phyloP scores from a whole-genome alignment of 1,140 invertebrate genomes.

The Drosophila dunni region DNA sequence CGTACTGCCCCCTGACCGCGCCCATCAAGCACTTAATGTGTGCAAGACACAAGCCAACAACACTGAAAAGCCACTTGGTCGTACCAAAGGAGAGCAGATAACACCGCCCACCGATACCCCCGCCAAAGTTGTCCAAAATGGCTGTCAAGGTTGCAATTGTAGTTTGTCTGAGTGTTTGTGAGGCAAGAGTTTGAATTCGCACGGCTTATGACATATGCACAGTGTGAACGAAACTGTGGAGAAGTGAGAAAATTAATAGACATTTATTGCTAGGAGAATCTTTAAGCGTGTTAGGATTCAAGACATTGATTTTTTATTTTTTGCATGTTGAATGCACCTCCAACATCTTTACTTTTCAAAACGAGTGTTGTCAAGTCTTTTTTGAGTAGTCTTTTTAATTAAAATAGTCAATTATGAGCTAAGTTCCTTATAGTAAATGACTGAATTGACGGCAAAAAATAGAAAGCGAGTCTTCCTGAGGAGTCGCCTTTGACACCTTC shows the following conservation, averaged over 20 bases:
- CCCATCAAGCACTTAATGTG: conserved; percentile 59
- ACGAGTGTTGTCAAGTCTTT: too few species aligned
- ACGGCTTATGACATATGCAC: conserved; percentile 20
- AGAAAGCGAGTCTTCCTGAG: too few species aligned
- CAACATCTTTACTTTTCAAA: too few species aligned
- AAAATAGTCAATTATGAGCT: too few species aligned
- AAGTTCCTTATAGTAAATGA: too few species aligned
- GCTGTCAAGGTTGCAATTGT: conserved; percentile 77
- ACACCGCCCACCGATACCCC: neutral
- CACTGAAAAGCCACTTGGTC: conserved; percentile 72
- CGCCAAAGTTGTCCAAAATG: conserved; percentile 40
- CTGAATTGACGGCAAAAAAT: too few species aligned
- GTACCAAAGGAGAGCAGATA: conserved; percentile 38
- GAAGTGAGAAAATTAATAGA: neutral
- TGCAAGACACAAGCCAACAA: conserved; percentile 28
- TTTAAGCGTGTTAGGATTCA: too few species aligned
- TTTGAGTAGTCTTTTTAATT: too few species aligned
- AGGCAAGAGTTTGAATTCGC: conserved; percentile 23
- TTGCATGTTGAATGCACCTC: too few species aligned
- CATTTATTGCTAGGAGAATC: too few species aligned
- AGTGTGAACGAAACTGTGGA: neutral
- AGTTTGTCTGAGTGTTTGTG: conserved; percentile 34
- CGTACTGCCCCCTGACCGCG: neutral
- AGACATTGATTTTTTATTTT: too few species aligned
- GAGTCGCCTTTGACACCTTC: too few species aligned